These are phyloP conservation scores for Neolamprologus cancellatus DNA, from an alignment of 2,113 vertebrate genomes.

Conservation along the genomic window DNA sequence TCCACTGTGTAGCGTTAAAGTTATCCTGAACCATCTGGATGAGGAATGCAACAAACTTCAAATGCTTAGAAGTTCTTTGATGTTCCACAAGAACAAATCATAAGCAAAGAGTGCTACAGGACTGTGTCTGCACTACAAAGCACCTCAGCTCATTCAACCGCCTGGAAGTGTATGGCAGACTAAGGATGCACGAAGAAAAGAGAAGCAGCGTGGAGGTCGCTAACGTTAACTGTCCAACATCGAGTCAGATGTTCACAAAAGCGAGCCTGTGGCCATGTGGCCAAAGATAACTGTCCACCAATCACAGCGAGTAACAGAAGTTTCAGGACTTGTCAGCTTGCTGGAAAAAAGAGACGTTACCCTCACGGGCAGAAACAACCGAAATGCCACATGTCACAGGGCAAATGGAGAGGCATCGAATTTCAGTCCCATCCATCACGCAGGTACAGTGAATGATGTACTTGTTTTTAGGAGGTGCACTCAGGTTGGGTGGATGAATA, in stretches of 20 bases:
- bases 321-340: background rate
- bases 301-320: background rate
- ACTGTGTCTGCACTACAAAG: background rate
- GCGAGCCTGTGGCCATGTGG: background rate
- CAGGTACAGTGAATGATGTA: background rate
- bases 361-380: background rate
- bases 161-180: background rate
- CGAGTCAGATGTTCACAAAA: background rate
- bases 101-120: background rate
- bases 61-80: background rate
- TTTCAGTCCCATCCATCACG: background rate
- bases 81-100: background rate
- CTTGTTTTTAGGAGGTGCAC: background rate
- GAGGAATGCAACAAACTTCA: background rate
- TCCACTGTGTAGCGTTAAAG: background rate
- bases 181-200: background rate
- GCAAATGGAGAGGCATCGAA: rapidly evolving
- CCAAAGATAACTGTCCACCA: background rate
- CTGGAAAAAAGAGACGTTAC: background rate
- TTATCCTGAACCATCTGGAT: background rate
- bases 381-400: background rate
- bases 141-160: background rate
- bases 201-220: background rate
- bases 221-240: background rate
- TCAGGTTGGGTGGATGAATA: background rate